These are phyloP conservation scores for Plectrocnemia conspersa DNA, from an alignment of 1,140 invertebrate genomes.

Conservation along the genomic window DNA sequence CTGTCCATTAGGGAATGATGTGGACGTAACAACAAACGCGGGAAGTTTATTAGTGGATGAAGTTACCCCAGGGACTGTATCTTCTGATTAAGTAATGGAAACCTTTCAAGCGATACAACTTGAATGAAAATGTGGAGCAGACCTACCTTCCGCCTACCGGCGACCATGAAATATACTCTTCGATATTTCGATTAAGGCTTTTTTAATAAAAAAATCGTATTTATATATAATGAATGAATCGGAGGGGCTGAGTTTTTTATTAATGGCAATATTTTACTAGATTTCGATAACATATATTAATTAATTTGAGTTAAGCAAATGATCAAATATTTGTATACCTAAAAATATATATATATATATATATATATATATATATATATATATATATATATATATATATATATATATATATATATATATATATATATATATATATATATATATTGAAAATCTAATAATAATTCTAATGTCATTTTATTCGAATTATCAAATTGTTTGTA, in stretches of 20 bases:
- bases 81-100: slow-evolving; percentile 23
- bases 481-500: no score
- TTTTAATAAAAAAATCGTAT: neutral
- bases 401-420: no score
- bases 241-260: neutral
- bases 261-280: neutral
- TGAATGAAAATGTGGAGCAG: no score
- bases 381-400: no score
- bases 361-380: no score
- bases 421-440: no score
- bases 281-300: neutral
- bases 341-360: no score
- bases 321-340: no score
- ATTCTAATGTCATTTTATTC: no score
- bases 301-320: no score
- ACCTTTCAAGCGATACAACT: slow-evolving; percentile 24
- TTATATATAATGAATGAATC: neutral
- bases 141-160: no score
- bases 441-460: no score
- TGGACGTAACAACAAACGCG: slow-evolving; percentile 10
- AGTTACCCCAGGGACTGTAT: slow-evolving; percentile 13
- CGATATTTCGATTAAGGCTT: neutral
- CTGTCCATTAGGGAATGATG: neutral
- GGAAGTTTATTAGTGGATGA: slow-evolving; percentile 12
- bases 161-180: neutral